Evolutionary conservation across 2,113 vertebrate species (phyloP), one percentile per base, ranked within the genome.

Genomic region (Phycodurus eques): DNA sequence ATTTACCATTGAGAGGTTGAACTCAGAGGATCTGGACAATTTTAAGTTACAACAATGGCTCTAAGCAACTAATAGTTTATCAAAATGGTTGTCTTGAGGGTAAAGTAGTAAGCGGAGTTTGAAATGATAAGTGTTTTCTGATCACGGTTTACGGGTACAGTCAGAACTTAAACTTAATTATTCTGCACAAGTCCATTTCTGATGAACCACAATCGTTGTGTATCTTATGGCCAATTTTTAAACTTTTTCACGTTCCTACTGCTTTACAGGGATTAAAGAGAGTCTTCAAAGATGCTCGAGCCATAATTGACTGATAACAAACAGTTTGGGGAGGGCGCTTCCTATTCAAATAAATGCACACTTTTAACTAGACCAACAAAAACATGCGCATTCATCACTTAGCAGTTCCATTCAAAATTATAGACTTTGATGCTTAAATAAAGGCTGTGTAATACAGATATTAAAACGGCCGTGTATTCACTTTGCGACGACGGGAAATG

Each of bases 281-380:
- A 5, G 27, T 2, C n/a, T 60, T 33, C 59, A 35, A 35, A 35
- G 57, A 15, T 33, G n/a, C 22, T 59, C 10, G 59, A 60, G 59
- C 12, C 2, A 4, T 15, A 8, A 33, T 15, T 61, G 59, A 61
- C 14, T 35, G 13, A 9, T 2, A 59, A 61, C 59, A 1, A 39
- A 39, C 35, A 39, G 35, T 39, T 39, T 3, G 14, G 2, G 31
- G 59, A 27, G 31, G 59, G 31, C 1, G 31, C 2, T 61, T 35
- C 59, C 31, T 31, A 61, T 61, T 61, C 59, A 61, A 35, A 61
- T 22, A 35, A 61, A 61, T 8, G 59, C 59, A 61, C 59, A 31
- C 59, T 33, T 17, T 35, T 8, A 15, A 17, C 12, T 39, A 5
- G 6, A 15, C 53, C 35, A 31, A 61, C 31, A 13, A 19, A 61